phyloP scores from a whole-genome alignment of 2,113 vertebrate species.

The Vulpes lagopus region DNA sequence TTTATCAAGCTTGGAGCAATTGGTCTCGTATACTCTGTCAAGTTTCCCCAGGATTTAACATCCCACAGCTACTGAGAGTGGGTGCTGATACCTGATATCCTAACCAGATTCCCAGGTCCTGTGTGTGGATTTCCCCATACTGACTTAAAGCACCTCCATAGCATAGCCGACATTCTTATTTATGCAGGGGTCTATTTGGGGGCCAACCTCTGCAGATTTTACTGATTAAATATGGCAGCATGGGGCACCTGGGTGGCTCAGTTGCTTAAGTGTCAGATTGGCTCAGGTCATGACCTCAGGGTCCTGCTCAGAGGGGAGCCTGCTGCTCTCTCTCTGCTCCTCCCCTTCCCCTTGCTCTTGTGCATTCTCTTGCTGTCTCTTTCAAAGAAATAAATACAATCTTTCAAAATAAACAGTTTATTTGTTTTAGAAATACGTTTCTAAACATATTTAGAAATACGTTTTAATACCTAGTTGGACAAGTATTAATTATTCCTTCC shows the following conservation, averaged over 20 bases:
- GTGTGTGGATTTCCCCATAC: not conserved
- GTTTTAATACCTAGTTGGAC: not conserved
- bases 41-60: not conserved
- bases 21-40: not conserved
- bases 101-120: too few species aligned
- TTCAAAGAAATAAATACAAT: too few species aligned
- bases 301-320: too few species aligned
- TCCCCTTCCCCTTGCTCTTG: too few species aligned
- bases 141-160: not conserved
- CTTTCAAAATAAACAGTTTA: too few species aligned
- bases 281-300: too few species aligned
- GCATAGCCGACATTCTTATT: not conserved
- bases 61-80: not conserved
- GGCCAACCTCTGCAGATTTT: not conserved
- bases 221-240: not conserved
- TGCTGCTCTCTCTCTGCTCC: too few species aligned
- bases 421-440: too few species aligned
- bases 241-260: too few species aligned
- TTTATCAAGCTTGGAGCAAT: not conserved
- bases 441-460: not conserved
- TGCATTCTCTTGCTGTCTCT: too few species aligned
- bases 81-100: not conserved
- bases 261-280: too few species aligned
- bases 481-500: not conserved
- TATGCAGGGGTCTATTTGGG: not conserved